A percentile compares a stretch with the other conserved stretches of the same genome.
phyloP scores from a whole-genome alignment of 2,113 vertebrate species.

The Rhinolophus ferrumequinum region DNA sequence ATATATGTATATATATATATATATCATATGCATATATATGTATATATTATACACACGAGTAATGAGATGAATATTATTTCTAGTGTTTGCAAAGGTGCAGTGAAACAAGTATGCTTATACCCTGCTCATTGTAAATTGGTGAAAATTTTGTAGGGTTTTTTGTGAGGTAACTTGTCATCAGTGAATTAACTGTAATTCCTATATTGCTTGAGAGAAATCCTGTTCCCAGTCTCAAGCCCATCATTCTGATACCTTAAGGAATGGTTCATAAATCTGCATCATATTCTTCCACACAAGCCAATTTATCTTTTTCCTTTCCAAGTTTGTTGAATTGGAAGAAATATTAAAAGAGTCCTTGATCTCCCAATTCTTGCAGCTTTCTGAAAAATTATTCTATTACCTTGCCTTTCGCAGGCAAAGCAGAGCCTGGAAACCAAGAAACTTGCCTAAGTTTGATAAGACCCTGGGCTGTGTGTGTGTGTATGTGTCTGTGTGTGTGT shows the following conservation, averaged over 20 bases:
- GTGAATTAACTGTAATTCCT: constrained; percentile 17
- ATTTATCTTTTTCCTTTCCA: constrained; percentile 17
- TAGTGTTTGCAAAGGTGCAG: not conserved
- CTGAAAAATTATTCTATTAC: not conserved
- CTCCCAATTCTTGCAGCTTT: not conserved
- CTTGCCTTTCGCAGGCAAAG: not conserved
- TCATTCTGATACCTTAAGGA: not conserved
- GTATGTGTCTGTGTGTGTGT: too few species aligned
- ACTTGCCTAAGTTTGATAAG: not conserved
- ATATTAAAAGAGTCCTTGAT: constrained; percentile 35
- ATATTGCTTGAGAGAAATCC: not conserved
- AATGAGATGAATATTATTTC: not conserved
- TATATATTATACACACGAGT: too few species aligned
- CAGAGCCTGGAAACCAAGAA: not conserved
- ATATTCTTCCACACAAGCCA: not conserved
- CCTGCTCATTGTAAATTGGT: not conserved
- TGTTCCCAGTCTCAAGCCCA: not conserved
- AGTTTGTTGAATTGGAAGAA: constrained; percentile 16
- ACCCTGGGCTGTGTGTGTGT: not conserved
- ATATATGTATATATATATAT: not conserved
- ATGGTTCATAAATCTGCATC: constrained; percentile 1
- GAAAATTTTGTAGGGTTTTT: not conserved
- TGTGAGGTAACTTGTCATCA: not conserved
- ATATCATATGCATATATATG: not conserved
- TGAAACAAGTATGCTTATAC: not conserved